phyloP scores from a whole-genome alignment of 2,113 vertebrate species.

The Ovis aries region DNA sequence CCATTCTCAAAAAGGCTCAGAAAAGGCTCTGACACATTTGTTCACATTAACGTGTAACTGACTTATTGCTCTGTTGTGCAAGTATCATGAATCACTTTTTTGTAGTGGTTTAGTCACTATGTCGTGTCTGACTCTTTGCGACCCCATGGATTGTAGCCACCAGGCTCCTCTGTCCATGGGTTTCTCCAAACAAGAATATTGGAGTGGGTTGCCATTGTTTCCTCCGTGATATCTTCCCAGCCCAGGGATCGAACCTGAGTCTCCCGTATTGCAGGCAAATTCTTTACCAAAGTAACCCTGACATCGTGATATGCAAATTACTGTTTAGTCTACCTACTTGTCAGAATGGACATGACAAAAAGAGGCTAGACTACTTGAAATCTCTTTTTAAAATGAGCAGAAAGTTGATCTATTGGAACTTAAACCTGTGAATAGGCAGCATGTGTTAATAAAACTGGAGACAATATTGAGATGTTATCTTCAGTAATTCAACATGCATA shows the following conservation, averaged over 20 bases:
- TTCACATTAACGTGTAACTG: not conserved
- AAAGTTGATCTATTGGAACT: not conserved
- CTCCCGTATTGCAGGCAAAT: not conserved
- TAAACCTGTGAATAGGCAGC: not conserved
- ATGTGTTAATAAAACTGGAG: not conserved
- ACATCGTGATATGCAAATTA: not conserved
- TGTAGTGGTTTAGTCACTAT: not conserved
- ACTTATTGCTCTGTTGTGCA: not conserved
- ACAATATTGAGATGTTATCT: not conserved
- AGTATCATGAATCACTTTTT: not conserved
- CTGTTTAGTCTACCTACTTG: not conserved
- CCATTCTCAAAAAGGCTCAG: not conserved
- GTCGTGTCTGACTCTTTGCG: rapidly evolving
- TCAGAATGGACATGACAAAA: not conserved
- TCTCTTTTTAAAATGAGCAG: not conserved
- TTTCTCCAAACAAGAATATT: not conserved
- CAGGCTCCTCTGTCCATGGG: not conserved
- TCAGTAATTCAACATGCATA: not conserved
- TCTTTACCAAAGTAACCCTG: not conserved
- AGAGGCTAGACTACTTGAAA: not conserved
- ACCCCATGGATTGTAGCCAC: not conserved
- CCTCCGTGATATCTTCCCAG: not conserved
- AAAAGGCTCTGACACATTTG: not conserved
- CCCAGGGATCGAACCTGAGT: not conserved
- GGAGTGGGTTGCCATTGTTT: not conserved